Base-by-base conservation (phyloP, 2,888 invertebrate species). In the Pycnomerus fuliginosus region DNA sequence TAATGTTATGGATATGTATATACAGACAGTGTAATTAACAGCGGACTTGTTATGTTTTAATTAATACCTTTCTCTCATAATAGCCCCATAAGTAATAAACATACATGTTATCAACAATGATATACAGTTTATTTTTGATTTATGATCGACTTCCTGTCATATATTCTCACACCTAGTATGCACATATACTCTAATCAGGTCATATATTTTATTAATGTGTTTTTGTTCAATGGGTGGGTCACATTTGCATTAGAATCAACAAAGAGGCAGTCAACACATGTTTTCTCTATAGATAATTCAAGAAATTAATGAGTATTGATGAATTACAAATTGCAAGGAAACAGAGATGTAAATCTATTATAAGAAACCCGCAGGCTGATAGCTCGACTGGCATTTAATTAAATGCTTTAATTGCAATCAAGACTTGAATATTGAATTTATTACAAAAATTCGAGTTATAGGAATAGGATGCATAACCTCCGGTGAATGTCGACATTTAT, bases 101-200 rank as follows among this genome's bases (percentile, higher is more conserved):
- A 60, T 58, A 60, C 59, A 58, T 56, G 62, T 64, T 65, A 66
- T 66, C 66, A 60, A 51, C 46, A 55, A 62, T 60, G 61, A 66
- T 64, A 62, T 60, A 62, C 61, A 61, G 61, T 63, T 62, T 61
- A 61, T 61, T 61, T 65, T 65, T 67, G 67, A 67, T 67, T 65
- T 66, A 67, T 58, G 54, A 48, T 48, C 51, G 44, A 64, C 65
- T 67, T 67, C 67, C 66, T 58, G 67, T 53, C 61, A 62, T 61
- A 63, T 56, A 65, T 65, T 65, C 62, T 65, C 65, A 64, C 67
- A 64, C 62, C 63, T 61, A 61, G 55, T 60, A 55, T 58, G 56
- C 51, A 44, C 36, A 48, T 50, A 47, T 38, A 47, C 48, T 50
- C 41, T 48, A 44, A 48, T 50, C 50, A 40, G 43, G 38, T 48